These are phyloP conservation scores for Pseudorhombus dupliciocellatus DNA, from an alignment of 2,113 vertebrate species.

Conservation along the genomic window DNA sequence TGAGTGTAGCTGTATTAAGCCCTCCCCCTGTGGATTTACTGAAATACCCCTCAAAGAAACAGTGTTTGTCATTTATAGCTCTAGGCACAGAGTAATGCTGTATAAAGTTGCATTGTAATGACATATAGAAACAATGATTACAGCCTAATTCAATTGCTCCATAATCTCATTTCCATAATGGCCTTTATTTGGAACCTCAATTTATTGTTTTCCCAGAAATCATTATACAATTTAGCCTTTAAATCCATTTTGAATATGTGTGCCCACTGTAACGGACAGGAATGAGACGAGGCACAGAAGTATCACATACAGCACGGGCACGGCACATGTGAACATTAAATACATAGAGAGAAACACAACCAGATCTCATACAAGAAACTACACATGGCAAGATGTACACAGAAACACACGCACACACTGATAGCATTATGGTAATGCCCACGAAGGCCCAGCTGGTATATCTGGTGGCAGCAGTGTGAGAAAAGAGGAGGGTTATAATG, in stretches of 20 bases:
- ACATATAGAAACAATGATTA: constrained; percentile 84
- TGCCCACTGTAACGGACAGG: constrained; percentile 55
- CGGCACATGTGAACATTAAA: constrained; percentile 39
- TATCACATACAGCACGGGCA: constrained; percentile 37
- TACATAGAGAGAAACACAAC: constrained; percentile 15
- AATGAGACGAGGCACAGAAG: constrained; percentile 35
- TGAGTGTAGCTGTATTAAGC: constrained; percentile 58
- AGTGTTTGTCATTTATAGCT: constrained; percentile 78
- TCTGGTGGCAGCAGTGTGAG: constrained; percentile 78
- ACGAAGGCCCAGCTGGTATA: constrained; percentile 81
- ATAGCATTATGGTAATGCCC: constrained; percentile 77
- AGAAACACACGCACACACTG: constrained; percentile 45
- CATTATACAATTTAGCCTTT: constrained; percentile 82
- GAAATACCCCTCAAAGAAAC: constrained; percentile 74
- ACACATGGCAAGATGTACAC: constrained; percentile 32
- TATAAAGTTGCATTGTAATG: constrained; percentile 83
- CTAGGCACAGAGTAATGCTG: constrained; percentile 75
- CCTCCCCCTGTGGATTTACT: constrained; percentile 70
- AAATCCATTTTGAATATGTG: constrained; percentile 81
- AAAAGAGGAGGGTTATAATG: constrained; percentile 81
- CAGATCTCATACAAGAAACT: constrained; percentile 15
- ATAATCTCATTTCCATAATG: constrained; percentile 84
- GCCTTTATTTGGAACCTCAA: constrained; percentile 82
- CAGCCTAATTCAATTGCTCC: constrained; percentile 81
- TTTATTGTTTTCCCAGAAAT: constrained; percentile 84